Base-by-base conservation (phyloP, 2,113 vertebrate genomes). In the Myiozetetes cayanensis region DNA sequence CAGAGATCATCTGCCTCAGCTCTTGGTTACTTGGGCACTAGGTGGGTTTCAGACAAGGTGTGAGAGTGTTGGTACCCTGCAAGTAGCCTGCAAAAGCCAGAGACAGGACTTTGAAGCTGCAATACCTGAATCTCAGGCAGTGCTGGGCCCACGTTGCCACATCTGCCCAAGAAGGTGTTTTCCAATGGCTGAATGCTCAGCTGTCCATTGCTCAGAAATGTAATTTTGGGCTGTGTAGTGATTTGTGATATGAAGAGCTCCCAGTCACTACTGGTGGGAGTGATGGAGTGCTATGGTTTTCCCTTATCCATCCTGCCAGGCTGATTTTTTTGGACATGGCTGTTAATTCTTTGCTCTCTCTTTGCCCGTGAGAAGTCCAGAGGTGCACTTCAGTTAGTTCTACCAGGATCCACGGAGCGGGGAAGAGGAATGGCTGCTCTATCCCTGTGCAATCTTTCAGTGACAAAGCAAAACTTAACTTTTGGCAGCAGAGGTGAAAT, bases 341-440 rank as follows among this genome's bases (percentile, higher is more conserved):
- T 85, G 67, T 84, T 81, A 68, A 80, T 86, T 89, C 24, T 58
- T 67, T 55, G 55, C 46, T 90, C 8, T 5, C 46, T 85, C 13
- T 71, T 41, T 76, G 78, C 75, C 67, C 47, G 2, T 39, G 62
- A 74, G 71, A 47, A 87, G 63, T 52, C 41, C 71, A 87, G 87
- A 68, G 58, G 37, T 78, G 84, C 58, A 53, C 33, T 78, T 23
- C 31, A 58, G 74, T 92, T 82, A 62, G 89, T 83, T 95, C 85
- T 87, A 76, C 50, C 47, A 49, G 1, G 8, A 68, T 39, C 41
- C 4, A 1, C 0, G 0, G 58, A 89, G 89, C 37, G 0, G 37
- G 82, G 75, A 89, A 85, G 87, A 95, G 62, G 63, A 43, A 91
- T 77, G 67, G 63, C 56, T 12, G 2, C 58, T 93, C 10, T 90